Conservation (phyloP, 2,113 vertebrate species). For the Cygnus atratus region DNA sequence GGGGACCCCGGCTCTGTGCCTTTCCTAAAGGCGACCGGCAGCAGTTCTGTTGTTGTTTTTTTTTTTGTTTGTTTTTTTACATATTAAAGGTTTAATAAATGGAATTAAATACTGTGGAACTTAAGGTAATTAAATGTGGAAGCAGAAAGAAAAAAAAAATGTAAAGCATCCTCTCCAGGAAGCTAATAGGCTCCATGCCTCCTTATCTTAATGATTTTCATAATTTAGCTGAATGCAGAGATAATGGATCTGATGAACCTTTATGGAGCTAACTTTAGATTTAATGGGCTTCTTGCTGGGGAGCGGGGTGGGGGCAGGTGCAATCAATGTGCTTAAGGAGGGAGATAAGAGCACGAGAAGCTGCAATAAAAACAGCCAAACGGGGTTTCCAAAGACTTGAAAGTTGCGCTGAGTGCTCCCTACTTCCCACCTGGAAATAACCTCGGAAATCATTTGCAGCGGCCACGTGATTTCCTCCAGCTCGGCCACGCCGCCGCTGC, state of each 20-base stretch:
- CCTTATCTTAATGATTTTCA: constrained; percentile 67
- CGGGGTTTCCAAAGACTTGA: not conserved
- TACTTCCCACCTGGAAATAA: constrained; percentile 42
- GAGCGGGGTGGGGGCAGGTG: not conserved
- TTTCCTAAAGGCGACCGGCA: not conserved
- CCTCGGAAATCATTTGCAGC: not conserved
- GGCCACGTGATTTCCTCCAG: not conserved
- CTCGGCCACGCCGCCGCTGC: not conserved
- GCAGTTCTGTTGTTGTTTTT: not conserved
- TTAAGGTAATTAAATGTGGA: constrained; percentile 56
- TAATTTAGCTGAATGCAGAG: constrained; percentile 63
- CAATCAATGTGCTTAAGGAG: not conserved
- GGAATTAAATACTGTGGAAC: constrained; percentile 56
- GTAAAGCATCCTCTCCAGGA: constrained; percentile 46
- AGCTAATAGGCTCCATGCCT: constrained; percentile 54
- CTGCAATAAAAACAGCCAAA: not conserved
- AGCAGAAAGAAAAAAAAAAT: constrained; percentile 6
- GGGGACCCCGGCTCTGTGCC: not conserved
- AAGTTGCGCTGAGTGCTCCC: not conserved
- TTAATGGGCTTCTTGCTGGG: constrained; percentile 49
- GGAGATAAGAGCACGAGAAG: not conserved
- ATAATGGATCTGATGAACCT: constrained; percentile 65
- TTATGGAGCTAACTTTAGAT: constrained; percentile 55
- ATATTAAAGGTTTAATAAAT: constrained; percentile 39
- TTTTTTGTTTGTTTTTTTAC: not conserved